These are phyloP conservation scores for Ispidina lecontei DNA, from an alignment of 2,797 vertebrate species.

Conservation along the genomic window DNA sequence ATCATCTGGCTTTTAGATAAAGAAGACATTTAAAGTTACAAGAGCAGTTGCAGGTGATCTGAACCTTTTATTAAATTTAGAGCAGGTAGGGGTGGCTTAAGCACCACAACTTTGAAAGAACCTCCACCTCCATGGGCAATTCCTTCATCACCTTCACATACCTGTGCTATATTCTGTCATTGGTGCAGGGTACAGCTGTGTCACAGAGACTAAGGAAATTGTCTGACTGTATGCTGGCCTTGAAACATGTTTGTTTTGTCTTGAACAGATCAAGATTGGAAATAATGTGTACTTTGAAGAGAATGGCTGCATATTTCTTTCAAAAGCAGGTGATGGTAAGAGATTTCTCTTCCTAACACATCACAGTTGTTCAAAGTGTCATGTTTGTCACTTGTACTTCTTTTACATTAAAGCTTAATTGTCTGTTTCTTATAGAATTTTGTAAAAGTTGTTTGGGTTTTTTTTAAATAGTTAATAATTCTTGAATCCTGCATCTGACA, in stretches of 20 bases:
- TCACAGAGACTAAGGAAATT: background rate
- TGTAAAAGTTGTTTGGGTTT: no score
- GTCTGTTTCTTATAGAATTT: background rate
- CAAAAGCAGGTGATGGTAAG: slow-evolving; percentile 83
- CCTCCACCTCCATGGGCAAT: fast-evolving
- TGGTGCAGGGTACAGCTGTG: background rate
- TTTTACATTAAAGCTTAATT: background rate
- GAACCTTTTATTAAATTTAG: background rate
- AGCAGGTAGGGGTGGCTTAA: background rate
- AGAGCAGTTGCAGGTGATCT: background rate
- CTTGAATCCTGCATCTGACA: background rate
- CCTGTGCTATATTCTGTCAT: background rate
- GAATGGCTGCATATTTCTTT: slow-evolving; percentile 85
- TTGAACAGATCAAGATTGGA: slow-evolving; percentile 82
- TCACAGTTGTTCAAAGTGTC: background rate
- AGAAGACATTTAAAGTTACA: background rate
- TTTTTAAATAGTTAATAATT: background rate
- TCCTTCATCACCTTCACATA: background rate
- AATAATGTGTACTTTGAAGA: slow-evolving; percentile 88
- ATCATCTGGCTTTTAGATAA: background rate
- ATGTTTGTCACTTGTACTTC: background rate
- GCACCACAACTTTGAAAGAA: background rate
- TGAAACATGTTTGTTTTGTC: slow-evolving; percentile 28
- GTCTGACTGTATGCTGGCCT: background rate
- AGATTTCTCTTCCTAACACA: background rate